These are phyloP conservation scores for Siniperca knerii DNA, from an alignment of 2,113 vertebrate species.

Conservation along the genomic window DNA sequence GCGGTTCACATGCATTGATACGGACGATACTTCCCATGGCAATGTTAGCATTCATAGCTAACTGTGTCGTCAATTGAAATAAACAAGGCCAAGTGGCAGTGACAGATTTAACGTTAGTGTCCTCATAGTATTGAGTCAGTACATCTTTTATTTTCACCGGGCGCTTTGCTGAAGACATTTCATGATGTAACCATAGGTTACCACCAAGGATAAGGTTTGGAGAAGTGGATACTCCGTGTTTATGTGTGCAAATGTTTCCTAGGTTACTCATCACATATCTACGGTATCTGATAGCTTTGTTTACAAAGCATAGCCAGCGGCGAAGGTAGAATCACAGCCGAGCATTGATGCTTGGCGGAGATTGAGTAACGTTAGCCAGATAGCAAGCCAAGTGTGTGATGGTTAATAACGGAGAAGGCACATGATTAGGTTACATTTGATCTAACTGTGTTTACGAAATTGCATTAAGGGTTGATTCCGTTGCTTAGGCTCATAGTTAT, in stretches of 20 bases:
- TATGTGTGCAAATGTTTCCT: slow-evolving; percentile 21
- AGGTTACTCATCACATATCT: slow-evolving; percentile 34
- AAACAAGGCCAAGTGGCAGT: slow-evolving; percentile 49
- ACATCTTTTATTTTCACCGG: background rate
- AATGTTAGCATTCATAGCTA: background rate
- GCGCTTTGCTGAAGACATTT: background rate
- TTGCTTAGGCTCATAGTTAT: background rate
- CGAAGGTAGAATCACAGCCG: background rate
- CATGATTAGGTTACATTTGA: slow-evolving; percentile 33
- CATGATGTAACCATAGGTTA: fast-evolving
- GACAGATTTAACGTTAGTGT: slow-evolving; percentile 11
- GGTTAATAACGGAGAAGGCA: slow-evolving; percentile 8
- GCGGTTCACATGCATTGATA: background rate
- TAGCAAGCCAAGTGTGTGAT: slow-evolving; percentile 20
- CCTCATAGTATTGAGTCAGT: background rate
- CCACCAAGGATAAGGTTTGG: fast-evolving
- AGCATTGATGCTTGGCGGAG: slow-evolving; percentile 4
- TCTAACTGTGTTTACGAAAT: slow-evolving; percentile 14
- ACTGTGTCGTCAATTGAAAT: slow-evolving; percentile 44
- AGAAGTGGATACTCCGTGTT: background rate
- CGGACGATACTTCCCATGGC: background rate
- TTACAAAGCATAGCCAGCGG: slow-evolving; percentile 60
- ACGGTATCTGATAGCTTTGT: slow-evolving; percentile 67
- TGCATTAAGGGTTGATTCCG: background rate
- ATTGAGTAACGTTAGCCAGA: background rate